Conservation (phyloP, 1,140 invertebrate species). For the Hesperophylax magnus region DNA sequence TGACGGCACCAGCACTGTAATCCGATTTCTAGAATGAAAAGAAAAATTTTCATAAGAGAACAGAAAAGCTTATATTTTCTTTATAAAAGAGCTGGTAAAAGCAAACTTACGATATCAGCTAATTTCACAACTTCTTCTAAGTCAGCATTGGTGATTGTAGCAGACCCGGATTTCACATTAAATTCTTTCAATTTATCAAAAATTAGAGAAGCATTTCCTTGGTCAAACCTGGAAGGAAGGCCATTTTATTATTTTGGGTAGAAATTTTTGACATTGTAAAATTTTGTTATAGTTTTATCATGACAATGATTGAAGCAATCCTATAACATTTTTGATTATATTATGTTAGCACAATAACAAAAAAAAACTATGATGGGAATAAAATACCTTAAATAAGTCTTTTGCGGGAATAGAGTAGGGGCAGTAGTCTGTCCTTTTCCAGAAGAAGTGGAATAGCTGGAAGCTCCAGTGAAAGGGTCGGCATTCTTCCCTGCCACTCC, state of each 20-base stretch:
- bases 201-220: conserved; percentile 75
- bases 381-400: conserved; percentile 65
- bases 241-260: too few relatives aligned
- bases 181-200: conserved; percentile 81
- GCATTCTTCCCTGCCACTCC: conserved; percentile 61
- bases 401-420: conserved; percentile 62
- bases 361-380: neutral
- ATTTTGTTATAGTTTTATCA: too few relatives aligned
- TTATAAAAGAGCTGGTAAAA: neutral
- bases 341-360: too few relatives aligned
- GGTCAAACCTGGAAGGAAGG: conserved; percentile 73
- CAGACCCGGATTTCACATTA: conserved; percentile 73
- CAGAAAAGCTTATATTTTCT: neutral
- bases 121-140: conserved; percentile 76
- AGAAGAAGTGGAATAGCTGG: conserved; percentile 70
- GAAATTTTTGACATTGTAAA: too few relatives aligned
- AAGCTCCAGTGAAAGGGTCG: conserved; percentile 79
- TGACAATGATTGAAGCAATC: too few relatives aligned
- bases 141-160: conserved; percentile 69
- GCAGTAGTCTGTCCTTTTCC: conserved; percentile 15
- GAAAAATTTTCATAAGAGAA: neutral
- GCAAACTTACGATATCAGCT: conserved; percentile 64
- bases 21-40: conserved; percentile 64
- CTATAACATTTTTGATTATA: too few relatives aligned
- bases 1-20: conserved; percentile 68